These are phyloP conservation scores for Lutraria rhynchaena DNA, from an alignment of 1,140 invertebrate genomes.

Conservation along the genomic window DNA sequence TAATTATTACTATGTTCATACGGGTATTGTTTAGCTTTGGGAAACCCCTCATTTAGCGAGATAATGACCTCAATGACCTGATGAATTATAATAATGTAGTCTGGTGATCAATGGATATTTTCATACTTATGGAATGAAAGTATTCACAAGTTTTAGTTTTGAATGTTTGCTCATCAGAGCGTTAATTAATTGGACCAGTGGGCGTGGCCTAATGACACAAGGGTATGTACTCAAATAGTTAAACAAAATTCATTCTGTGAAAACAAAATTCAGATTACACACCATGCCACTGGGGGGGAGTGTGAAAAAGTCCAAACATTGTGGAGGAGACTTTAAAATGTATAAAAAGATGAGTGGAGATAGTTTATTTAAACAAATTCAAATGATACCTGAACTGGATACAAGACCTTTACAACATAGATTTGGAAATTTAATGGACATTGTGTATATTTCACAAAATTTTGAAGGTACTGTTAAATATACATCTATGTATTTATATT, in stretches of 20 bases:
- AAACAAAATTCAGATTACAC: too few species aligned
- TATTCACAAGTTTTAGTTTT: background rate
- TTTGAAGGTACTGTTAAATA: constrained; percentile 15
- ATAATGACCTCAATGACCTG: constrained; percentile 40
- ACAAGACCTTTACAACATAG: background rate
- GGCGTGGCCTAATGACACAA: too few species aligned
- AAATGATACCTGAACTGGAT: constrained; percentile 17
- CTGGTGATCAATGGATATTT: constrained; percentile 42
- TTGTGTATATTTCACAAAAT: background rate
- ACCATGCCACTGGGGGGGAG: too few species aligned
- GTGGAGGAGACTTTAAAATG: too few species aligned
- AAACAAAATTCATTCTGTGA: too few species aligned
- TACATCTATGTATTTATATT: background rate
- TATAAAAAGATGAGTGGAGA: background rate
- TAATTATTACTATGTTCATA: constrained; percentile 53
- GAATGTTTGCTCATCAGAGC: constrained; percentile 1
- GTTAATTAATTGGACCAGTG: constrained; percentile 25
- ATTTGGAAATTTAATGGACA: constrained; percentile 7
- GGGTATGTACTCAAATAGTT: too few species aligned
- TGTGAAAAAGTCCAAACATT: too few species aligned
- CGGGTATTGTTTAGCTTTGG: constrained; percentile 43
- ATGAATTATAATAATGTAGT: constrained; percentile 45
- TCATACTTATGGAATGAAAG: constrained; percentile 1
- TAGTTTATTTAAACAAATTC: constrained; percentile 29
- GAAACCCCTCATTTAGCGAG: constrained; percentile 36